Conservation (phyloP, 2,888 invertebrate species). For the Diplolepis rosae region DNA sequence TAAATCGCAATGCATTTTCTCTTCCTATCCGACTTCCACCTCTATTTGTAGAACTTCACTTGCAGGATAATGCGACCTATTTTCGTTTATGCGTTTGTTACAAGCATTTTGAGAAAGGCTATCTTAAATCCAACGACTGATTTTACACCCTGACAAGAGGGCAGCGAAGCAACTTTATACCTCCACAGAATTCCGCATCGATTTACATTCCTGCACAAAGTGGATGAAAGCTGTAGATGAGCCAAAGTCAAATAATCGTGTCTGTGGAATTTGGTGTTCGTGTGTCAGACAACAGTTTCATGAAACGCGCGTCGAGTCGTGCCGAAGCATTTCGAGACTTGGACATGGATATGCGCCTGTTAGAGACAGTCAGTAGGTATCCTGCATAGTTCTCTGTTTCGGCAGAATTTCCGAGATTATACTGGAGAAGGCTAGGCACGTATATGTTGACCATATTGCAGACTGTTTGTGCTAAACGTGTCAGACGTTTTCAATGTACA, state of each 20-base stretch:
- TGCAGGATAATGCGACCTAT: slow-evolving; percentile 24
- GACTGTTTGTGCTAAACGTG: not conserved
- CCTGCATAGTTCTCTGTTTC: slow-evolving; percentile 41
- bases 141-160: slow-evolving; percentile 21
- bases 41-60: slow-evolving; percentile 10
- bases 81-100: slow-evolving; percentile 29
- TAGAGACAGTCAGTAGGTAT: slow-evolving; percentile 31
- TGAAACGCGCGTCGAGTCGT: slow-evolving; percentile 44
- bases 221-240: not conserved
- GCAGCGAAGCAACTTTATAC: not conserved
- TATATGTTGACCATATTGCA: slow-evolving; percentile 26
- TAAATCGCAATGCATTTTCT: slow-evolving; percentile 9
- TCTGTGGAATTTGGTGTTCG: not conserved
- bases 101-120: slow-evolving; percentile 6
- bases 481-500: slow-evolving; percentile 4
- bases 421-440: slow-evolving; percentile 6
- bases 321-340: slow-evolving; percentile 45
- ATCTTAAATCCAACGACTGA: slow-evolving; percentile 18
- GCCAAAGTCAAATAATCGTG: slow-evolving; percentile 6
- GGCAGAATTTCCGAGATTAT: slow-evolving; percentile 30
- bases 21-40: not conserved
- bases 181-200: not conserved
- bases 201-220: not conserved
- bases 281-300: slow-evolving; percentile 45
- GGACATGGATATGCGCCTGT: slow-evolving; percentile 38